phyloP scores from a whole-genome alignment of 2,113 vertebrate genomes.

The Mandrillus leucophaeus region DNA sequence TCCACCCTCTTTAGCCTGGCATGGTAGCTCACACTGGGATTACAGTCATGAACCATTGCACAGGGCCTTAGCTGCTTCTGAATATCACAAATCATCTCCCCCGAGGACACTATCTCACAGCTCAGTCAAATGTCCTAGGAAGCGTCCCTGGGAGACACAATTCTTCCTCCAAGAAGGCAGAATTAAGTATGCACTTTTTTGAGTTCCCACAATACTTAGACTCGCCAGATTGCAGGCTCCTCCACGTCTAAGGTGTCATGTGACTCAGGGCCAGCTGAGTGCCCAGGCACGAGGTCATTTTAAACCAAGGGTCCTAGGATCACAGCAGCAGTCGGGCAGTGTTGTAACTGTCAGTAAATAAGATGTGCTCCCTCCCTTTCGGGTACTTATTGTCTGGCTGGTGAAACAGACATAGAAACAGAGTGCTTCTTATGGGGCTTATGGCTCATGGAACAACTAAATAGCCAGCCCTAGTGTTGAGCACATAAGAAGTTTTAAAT shows the following conservation, averaged over 20 bases:
- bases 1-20: too few relatives aligned
- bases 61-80: neutral
- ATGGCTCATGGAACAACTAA: neutral
- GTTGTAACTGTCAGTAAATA: neutral
- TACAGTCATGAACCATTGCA: too few relatives aligned
- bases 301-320: neutral
- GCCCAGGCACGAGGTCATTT: neutral
- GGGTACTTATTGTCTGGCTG: neutral
- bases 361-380: neutral
- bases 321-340: fast-evolving
- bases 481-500: neutral
- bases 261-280: neutral
- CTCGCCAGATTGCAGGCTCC: neutral
- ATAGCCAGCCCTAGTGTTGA: neutral
- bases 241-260: fast-evolving
- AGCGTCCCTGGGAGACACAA: neutral
- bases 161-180: neutral
- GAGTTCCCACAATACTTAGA: neutral
- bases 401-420: neutral
- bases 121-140: neutral
- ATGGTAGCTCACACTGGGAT: too few relatives aligned
- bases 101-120: neutral
- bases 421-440: neutral
- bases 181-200: too few relatives aligned
- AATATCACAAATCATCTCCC: neutral